Evolutionary conservation across 1,140 invertebrate species (phyloP), one percentile per base, ranked within the genome.

Genomic region (Stenopsyche tienmushanensis): DNA sequence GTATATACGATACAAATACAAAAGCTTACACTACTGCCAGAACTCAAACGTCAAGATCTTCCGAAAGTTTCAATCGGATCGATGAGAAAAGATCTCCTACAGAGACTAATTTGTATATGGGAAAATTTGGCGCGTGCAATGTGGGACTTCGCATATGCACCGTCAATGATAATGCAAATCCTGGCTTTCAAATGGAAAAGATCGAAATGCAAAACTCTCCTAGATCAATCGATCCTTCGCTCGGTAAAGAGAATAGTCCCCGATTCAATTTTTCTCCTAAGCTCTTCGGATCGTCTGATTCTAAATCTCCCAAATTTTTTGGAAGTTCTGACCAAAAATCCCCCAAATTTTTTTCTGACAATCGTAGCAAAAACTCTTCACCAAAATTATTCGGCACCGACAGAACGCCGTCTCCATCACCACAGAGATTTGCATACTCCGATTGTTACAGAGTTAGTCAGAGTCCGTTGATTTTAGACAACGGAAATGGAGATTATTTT

Each of bases 211-310:
- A 80, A 69, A 78, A 78, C 53, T 79, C 78, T 0, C 79, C 79
- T 0, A 71, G 76, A 24, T 71, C 77, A 8, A 9, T 77, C 7
- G 78, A 79, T 58, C 77, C 64, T 17, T 18, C 21, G 17, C 21
- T 39, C 1, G 76, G 76, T 0, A 80, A 79, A 67, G 78, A 79
- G 49, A 79, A 78, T 58, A 74, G 73, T 23, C 72, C 77, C 0
- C 78, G 79, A 64, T 80, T 80, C 45, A 75, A 78, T 65, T 80
- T 78, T 63, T 81, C 79, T 0, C 80, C 80, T 0, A 72, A 77
- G 23, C 80, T 80, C 54, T 81, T 79, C 47, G 78, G 77, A 0
- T 76, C 79, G 0, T 75, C 77, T 0, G 78, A 80, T 64, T 77
- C 73, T 26, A 74, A 75, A 0, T 79, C 78, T 3, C 78, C 78